phyloP scores from a whole-genome alignment of 2,113 vertebrate genomes.

The Sebastes fasciatus region DNA sequence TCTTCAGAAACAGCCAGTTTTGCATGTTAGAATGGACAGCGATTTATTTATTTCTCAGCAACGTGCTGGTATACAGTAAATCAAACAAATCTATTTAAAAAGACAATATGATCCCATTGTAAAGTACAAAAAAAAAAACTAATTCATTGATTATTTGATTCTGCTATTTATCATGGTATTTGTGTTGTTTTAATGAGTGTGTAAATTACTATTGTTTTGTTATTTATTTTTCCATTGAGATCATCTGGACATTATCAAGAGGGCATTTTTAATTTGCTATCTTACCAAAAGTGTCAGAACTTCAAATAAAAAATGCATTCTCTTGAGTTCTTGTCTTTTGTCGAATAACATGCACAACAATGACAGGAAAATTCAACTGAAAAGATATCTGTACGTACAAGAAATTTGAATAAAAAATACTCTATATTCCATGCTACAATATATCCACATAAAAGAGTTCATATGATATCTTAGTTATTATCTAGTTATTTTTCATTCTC shows the following conservation, averaged over 20 bases:
- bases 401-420: not conserved
- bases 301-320: constrained; percentile 32
- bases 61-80: constrained; percentile 6
- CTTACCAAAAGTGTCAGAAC: constrained; percentile 38
- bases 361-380: not conserved
- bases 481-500: too few relatives aligned
- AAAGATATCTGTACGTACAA: not conserved
- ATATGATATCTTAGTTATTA: too few relatives aligned
- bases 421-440: too few relatives aligned
- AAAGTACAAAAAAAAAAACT: not conserved
- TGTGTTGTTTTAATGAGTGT: constrained; percentile 32
- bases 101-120: constrained; percentile 5
- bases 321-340: constrained; percentile 1
- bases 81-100: constrained; percentile 36
- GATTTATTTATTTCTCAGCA: constrained; percentile 54
- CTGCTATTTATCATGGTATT: constrained; percentile 42
- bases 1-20: constrained; percentile 26
- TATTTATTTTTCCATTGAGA: constrained; percentile 55
- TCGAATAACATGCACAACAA: not conserved
- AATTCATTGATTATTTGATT: constrained; percentile 9
- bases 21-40: constrained; percentile 28
- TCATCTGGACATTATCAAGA: constrained; percentile 8
- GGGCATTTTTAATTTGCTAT: constrained; percentile 30
- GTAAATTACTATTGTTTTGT: constrained; percentile 25
- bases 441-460: too few relatives aligned